phyloP scores from a whole-genome alignment of 1,140 invertebrate genomes.

The Atta cephalotes region DNA sequence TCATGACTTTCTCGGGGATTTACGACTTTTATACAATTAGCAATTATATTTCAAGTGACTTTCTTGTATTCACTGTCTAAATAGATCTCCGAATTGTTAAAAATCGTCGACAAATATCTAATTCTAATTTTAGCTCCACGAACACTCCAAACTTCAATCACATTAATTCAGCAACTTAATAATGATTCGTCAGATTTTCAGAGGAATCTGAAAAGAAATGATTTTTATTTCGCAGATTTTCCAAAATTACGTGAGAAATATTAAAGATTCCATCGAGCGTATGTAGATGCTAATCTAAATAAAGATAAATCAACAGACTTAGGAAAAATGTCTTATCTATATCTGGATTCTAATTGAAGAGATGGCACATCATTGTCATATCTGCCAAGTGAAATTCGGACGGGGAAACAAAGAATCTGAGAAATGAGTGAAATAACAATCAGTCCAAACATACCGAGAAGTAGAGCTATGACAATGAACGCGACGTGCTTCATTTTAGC shows the following conservation, averaged over 20 bases:
- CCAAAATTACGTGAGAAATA: not conserved
- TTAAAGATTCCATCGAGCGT: not conserved
- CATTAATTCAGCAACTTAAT: not conserved
- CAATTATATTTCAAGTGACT: not conserved
- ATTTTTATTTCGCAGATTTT: not conserved
- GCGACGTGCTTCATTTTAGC: conserved; percentile 34
- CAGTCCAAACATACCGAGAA: conserved; percentile 58
- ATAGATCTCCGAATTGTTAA: not conserved
- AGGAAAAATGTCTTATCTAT: not conserved
- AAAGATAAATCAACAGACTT: not conserved
- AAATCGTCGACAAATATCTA: not conserved
- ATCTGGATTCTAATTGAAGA: not conserved
- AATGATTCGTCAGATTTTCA: not conserved
- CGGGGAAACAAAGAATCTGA: no score
- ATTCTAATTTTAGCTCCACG: not conserved
- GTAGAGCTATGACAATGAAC: conserved; percentile 18
- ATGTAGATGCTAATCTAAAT: no score
- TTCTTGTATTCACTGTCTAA: not conserved
- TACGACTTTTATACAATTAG: no score
- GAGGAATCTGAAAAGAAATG: not conserved
- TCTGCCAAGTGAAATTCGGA: not conserved
- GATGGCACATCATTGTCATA: no score
- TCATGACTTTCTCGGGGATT: not conserved
- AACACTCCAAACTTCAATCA: no score
- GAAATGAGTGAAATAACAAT: not conserved